Base-by-base conservation (phyloP, 2,113 vertebrate genomes). In the Labrus mixtus region DNA sequence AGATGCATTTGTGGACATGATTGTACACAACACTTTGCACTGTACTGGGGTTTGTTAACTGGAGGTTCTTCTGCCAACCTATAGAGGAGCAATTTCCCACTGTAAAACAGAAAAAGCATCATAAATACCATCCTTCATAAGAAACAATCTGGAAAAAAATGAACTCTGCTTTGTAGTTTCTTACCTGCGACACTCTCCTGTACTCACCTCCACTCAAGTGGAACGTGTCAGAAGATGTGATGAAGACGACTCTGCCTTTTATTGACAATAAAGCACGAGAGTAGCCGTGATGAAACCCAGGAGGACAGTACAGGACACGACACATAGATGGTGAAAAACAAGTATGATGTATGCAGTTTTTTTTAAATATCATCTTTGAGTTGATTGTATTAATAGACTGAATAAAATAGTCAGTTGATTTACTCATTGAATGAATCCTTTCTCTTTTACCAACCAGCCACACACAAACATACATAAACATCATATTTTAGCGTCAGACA, bases 1-100 rank as follows among this genome's bases (percentile, higher is more conserved):
- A 48, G 85, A 74, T 62, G 51, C 50, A 33, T 81, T 74, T 29
- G 20, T 20, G 61, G 10, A 11, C 80, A 84, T 83, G 33, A 25
- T 53, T 68, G 41, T 16, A 9, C 25, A 2, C 25, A 2, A 7
- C 22, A 3, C 8, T 51, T 8, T 13, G 8, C 15, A 23, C 33
- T 45, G 15, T 79, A 19, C 16, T 56, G n/a, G n/a, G n/a, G n/a
- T n/a, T n/a, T n/a, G n/a, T n/a, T n/a, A n/a, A n/a, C n/a, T n/a
- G 25, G 15, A 50, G 33, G 7, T 10, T 45, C 41, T 12, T 10
- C 29, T 56, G 37, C 12, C 10, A 39, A 29, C 7, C 48, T 19
- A 56, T 37, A 17, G 23, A 13, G 12, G 46, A 69, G 0, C 0
- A 62, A 12, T 23, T 55, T 29, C n/a, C 15, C 65, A 0, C 73